phyloP scores from a whole-genome alignment of 2,888 invertebrate genomes.

The Heteropelma amictum region DNA sequence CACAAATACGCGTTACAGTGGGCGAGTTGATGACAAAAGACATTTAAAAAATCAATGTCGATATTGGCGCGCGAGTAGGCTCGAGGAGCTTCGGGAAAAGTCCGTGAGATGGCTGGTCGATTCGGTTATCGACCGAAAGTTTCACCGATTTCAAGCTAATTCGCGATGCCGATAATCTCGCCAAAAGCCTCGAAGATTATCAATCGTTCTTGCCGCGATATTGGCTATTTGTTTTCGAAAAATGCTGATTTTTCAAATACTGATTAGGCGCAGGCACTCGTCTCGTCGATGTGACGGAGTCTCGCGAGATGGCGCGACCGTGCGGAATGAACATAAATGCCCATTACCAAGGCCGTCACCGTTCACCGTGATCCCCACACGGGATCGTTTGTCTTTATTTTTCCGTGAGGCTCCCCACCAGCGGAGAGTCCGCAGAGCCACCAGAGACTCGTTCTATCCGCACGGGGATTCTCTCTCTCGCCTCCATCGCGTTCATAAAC shows the following conservation, averaged over 20 bases:
- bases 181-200: too few species aligned
- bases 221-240: too few species aligned
- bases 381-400: constrained; percentile 12
- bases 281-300: not conserved
- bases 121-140: not conserved
- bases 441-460: not conserved
- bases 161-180: too few species aligned
- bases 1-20: too few species aligned
- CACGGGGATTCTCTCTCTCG: not conserved
- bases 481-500: constrained; percentile 63
- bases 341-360: constrained; percentile 32
- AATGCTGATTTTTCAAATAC: too few species aligned
- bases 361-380: constrained; percentile 38
- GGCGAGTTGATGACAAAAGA: not conserved
- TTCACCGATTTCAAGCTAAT: not conserved
- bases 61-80: too few species aligned
- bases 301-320: constrained; percentile 9
- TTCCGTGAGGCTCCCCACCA: constrained; percentile 14
- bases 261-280: too few species aligned
- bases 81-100: not conserved
- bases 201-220: too few species aligned
- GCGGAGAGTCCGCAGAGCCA: constrained; percentile 7
- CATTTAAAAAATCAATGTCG: too few species aligned
- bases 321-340: not conserved
- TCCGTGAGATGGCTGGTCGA: constrained; percentile 20